Evolutionary conservation across 2,888 invertebrate genomes (phyloP).

Genomic region (Beris morrisii): DNA sequence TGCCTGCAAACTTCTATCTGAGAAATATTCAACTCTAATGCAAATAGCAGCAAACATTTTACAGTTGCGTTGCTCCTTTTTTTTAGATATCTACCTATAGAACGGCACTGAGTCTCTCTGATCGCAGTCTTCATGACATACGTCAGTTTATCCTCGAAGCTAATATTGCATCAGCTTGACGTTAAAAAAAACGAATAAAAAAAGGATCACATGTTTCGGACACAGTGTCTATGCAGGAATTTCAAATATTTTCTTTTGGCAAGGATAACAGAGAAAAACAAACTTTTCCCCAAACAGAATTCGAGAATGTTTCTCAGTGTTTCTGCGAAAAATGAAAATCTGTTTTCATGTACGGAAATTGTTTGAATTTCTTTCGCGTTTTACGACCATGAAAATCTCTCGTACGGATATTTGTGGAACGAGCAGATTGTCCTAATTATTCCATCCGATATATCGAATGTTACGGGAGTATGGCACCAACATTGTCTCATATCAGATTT

Average conservation of each 20-base stretch:
- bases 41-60: conserved; percentile 23
- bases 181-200: too few relatives aligned
- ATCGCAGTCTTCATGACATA: too few relatives aligned
- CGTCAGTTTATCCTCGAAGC: too few relatives aligned
- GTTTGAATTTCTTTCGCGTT: conserved; percentile 3
- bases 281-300: background rate
- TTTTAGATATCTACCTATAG: too few relatives aligned
- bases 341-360: conserved; percentile 3
- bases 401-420: background rate
- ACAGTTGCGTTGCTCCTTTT: conserved; percentile 2
- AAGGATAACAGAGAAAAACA: background rate
- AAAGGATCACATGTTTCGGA: background rate
- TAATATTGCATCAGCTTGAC: too few relatives aligned
- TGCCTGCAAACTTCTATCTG: background rate
- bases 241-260: conserved; percentile 13
- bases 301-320: background rate
- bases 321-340: background rate
- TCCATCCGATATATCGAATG: background rate
- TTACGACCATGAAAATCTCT: conserved; percentile 11
- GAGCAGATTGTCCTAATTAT: conserved; percentile 24
- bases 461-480: background rate
- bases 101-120: too few relatives aligned
- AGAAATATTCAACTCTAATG: conserved; percentile 16
- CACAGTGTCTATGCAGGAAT: conserved; percentile 13
- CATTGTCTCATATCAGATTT: background rate